Evolutionary conservation across 2,797 vertebrate genomes (phyloP), one percentile per base, ranked within the genome.

Genomic region (Pipistrellus kuhlii): DNA sequence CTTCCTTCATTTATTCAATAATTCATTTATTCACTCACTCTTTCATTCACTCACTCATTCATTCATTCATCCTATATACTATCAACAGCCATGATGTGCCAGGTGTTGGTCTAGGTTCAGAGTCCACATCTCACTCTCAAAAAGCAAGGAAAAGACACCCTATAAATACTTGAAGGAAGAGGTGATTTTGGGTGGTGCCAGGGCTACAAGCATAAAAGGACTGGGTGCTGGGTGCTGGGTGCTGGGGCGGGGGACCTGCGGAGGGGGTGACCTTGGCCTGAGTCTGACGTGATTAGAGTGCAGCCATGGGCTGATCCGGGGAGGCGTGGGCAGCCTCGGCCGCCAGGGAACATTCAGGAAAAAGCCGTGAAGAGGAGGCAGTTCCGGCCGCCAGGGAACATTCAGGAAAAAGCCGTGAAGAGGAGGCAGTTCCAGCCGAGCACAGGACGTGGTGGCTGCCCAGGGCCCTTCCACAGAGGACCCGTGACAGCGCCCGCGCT

Each of bases 391-490:
- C 18, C 23, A 1, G 32, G 0, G 82, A 27, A 17, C n/a, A 7
- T 13, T 27, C 44, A 11, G 27, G 71, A n/a, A 68, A 81, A 0
- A 68, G 80, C 66, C 15, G 0, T 0, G 21, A 72, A 38, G 35
- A 14, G 57, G 13, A 17, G 51, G 12, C 0, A 21, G 41, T 17
- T 25, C 21, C 25, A 12, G 71, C 2, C 0, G 10, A 38, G 30
- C 10, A 35, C 13, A 1, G 20, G 11, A 27, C 0, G 0, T 8
- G 0, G 15, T 20, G 64, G 46, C 48, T 7, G 25, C 38, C 13
- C 17, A 82, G 46, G 66, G 32, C 48, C 44, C 11, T 25, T 27
- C 53, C 2, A 0, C 5, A 13, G 38, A 1, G n/a, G n/a, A 27
- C 25, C 25, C 11, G 5, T 6, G 25, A 27, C 57, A 2, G 25